phyloP scores from a whole-genome alignment of 2,888 invertebrate genomes.

The Lumbricus terrestris region DNA sequence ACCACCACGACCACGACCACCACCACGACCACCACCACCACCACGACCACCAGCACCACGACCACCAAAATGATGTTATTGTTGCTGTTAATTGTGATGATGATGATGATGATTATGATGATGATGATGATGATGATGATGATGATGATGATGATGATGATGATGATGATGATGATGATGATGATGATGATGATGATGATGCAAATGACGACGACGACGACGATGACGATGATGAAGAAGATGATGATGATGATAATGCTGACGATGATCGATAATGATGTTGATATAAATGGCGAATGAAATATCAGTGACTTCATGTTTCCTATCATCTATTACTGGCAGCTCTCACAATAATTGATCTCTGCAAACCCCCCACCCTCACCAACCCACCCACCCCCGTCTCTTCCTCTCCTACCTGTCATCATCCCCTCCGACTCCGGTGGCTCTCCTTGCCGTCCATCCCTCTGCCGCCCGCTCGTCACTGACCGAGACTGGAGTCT shows the following conservation, averaged over 20 bases:
- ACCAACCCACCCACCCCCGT: too few species aligned
- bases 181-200: background rate
- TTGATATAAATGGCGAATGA: too few species aligned
- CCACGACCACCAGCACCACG: too few species aligned
- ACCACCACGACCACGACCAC: too few species aligned
- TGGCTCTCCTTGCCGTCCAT: background rate
- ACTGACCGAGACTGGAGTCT: background rate
- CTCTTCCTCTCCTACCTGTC: background rate
- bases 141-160: slow-evolving; percentile 11
- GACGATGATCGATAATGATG: too few species aligned
- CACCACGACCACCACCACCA: too few species aligned
- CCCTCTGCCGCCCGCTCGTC: background rate
- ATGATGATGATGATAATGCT: too few species aligned
- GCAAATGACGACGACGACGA: too few species aligned
- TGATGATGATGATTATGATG: slow-evolving; percentile 9
- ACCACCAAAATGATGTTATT: too few species aligned
- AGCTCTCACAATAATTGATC: too few species aligned
- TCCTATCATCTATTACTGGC: background rate
- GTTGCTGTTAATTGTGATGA: background rate
- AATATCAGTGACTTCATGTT: background rate
- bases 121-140: background rate
- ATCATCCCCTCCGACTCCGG: background rate
- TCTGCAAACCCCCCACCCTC: too few species aligned
- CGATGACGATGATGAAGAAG: too few species aligned
- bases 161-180: slow-evolving; percentile 9